These are phyloP conservation scores for Catocala sponsa DNA, from an alignment of 2,888 invertebrate genomes.

Conservation along the genomic window DNA sequence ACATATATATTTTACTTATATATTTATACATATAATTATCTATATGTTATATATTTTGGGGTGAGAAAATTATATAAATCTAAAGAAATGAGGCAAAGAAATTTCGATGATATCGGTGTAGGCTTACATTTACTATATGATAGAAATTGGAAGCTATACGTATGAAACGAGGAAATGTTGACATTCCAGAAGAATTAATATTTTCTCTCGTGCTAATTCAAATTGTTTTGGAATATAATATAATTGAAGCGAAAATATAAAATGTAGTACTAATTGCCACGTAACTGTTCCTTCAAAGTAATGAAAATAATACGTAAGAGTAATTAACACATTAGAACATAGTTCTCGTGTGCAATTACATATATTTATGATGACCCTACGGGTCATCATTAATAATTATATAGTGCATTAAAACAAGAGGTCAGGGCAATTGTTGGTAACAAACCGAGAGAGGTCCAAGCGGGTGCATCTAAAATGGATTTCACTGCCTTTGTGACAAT, in stretches of 20 bases:
- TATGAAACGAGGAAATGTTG: not conserved
- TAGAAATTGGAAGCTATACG: not conserved
- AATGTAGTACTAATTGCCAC: no score
- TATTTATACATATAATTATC: conserved; percentile 5
- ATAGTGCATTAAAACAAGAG: not conserved
- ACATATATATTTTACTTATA: conserved; percentile 15
- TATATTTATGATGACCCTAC: no score
- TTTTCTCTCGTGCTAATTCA: no score
- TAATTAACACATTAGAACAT: not conserved
- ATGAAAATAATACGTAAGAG: not conserved
- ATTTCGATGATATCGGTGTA: not conserved
- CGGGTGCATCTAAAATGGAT: not conserved
- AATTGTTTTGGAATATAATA: no score
- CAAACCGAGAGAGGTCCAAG: not conserved
- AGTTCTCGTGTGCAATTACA: not conserved
- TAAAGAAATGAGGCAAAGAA: not conserved
- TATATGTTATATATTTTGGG: not conserved
- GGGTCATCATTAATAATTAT: not conserved
- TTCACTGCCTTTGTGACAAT: not conserved
- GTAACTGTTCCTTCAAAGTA: no score
- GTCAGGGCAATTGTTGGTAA: not conserved
- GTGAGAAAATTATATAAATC: not conserved
- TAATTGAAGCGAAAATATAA: no score
- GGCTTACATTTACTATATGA: conserved; percentile 8
- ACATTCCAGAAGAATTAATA: conserved; percentile 1